Conservation (phyloP, 2,797 vertebrate species). For the Paguma larvata region DNA sequence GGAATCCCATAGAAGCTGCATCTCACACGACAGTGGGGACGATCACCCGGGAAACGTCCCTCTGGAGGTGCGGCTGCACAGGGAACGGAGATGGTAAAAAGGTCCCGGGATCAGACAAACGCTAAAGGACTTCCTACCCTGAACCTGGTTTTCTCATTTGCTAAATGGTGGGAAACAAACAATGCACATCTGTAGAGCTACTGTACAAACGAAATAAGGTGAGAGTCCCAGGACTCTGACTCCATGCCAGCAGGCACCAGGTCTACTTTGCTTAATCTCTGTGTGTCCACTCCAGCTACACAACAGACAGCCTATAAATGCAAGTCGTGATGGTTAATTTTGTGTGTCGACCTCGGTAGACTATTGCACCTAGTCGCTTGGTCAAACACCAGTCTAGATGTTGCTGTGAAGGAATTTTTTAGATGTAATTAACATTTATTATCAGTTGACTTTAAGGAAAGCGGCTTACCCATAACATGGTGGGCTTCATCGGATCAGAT, state of each 20-base stretch:
- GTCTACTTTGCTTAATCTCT: rapidly evolving
- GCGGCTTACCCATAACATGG: background rate
- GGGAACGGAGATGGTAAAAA: background rate
- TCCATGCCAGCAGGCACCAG: no score
- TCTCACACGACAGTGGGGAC: background rate
- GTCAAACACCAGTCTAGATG: background rate
- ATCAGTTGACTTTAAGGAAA: background rate
- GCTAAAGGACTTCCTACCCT: background rate
- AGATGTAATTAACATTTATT: background rate
- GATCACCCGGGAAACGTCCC: background rate
- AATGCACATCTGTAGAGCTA: background rate
- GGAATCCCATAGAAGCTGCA: background rate
- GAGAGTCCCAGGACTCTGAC: no score
- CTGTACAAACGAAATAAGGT: background rate
- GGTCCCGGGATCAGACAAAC: background rate
- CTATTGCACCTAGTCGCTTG: background rate
- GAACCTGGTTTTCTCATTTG: background rate
- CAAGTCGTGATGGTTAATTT: background rate
- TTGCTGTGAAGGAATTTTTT: background rate
- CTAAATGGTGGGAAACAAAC: background rate
- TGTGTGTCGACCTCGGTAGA: background rate
- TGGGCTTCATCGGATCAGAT: background rate
- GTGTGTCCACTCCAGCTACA: background rate
- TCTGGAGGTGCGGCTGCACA: background rate
- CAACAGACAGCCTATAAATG: background rate